phyloP scores from a whole-genome alignment of 2,888 invertebrate species.

The Leptogaster cylindrica region DNA sequence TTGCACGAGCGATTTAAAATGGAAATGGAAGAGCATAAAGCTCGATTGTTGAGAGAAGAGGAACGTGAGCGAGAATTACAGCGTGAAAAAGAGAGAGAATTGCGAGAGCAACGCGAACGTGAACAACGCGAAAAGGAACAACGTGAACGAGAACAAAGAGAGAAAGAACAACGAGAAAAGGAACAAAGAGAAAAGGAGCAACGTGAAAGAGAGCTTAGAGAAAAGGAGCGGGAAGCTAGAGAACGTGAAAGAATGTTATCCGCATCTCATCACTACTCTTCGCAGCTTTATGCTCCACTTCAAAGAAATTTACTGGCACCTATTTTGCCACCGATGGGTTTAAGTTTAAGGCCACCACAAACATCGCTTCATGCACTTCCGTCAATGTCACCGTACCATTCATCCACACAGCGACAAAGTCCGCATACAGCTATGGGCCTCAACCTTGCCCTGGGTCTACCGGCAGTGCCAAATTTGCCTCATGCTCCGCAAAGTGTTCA shows the following conservation, averaged over 20 bases:
- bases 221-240: slow-evolving; percentile 61
- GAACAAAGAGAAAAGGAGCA: slow-evolving; percentile 56
- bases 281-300: slow-evolving; percentile 57
- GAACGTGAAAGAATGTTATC: slow-evolving; percentile 60
- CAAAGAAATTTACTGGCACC: slow-evolving; percentile 58
- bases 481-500: slow-evolving; percentile 52
- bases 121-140: slow-evolving; percentile 61
- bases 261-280: slow-evolving; percentile 60
- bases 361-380: slow-evolving; percentile 57
- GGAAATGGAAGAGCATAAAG: slow-evolving; percentile 71
- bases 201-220: slow-evolving; percentile 61
- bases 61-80: slow-evolving; percentile 60
- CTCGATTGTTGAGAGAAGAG: slow-evolving; percentile 67
- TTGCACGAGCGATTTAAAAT: slow-evolving; percentile 72
- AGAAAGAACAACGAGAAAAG: slow-evolving; percentile 52
- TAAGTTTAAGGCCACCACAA: slow-evolving; percentile 58
- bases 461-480: slow-evolving; percentile 54
- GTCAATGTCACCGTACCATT: slow-evolving; percentile 59
- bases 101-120: slow-evolving; percentile 56
- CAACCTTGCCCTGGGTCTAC: slow-evolving; percentile 57
- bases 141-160: slow-evolving; percentile 60
- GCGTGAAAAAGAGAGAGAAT: slow-evolving; percentile 57
- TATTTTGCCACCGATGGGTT: slow-evolving; percentile 58
- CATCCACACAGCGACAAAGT: slow-evolving; percentile 59
- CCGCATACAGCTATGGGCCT: slow-evolving; percentile 57